phyloP scores from a whole-genome alignment of 1,140 invertebrate genomes.

The Pseudomyrmex pallidus region DNA sequence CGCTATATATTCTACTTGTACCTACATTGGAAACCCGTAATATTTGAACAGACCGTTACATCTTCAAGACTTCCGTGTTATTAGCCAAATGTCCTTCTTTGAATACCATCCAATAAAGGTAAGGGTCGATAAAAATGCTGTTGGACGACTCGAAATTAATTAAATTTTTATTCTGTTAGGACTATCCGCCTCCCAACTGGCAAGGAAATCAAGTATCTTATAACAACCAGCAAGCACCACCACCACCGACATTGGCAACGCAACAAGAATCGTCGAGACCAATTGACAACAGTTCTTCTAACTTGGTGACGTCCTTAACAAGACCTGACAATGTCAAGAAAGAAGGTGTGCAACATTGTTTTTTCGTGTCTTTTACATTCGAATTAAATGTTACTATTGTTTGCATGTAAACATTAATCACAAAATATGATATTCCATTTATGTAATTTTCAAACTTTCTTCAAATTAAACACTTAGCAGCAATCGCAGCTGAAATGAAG shows the following conservation, averaged over 20 bases:
- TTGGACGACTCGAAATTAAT: slow-evolving; percentile 57
- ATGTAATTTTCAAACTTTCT: slow-evolving; percentile 57
- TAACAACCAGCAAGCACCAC: slow-evolving; percentile 80
- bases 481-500: slow-evolving; percentile 91
- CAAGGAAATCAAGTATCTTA: slow-evolving; percentile 81
- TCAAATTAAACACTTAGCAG: slow-evolving; percentile 83
- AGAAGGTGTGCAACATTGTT: slow-evolving; percentile 79
- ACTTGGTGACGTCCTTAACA: slow-evolving; percentile 71
- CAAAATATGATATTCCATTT: not conserved
- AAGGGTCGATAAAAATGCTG: slow-evolving; percentile 73
- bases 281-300: slow-evolving; percentile 74
- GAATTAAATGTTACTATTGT: not conserved
- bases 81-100: slow-evolving; percentile 74
- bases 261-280: slow-evolving; percentile 74
- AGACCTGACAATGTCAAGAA: slow-evolving; percentile 83
- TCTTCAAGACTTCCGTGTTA: slow-evolving; percentile 74
- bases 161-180: slow-evolving; percentile 77
- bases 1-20: slow-evolving; percentile 74
- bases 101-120: slow-evolving; percentile 74
- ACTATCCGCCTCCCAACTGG: slow-evolving; percentile 83
- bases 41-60: slow-evolving; percentile 71
- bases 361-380: not conserved
- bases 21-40: slow-evolving; percentile 72
- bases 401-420: too few species aligned
- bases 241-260: slow-evolving; percentile 72